Evolutionary conservation across 64 coral and sea anemone genomes (phyloP).

Genomic region (Astreopora myriophthalma): DNA sequence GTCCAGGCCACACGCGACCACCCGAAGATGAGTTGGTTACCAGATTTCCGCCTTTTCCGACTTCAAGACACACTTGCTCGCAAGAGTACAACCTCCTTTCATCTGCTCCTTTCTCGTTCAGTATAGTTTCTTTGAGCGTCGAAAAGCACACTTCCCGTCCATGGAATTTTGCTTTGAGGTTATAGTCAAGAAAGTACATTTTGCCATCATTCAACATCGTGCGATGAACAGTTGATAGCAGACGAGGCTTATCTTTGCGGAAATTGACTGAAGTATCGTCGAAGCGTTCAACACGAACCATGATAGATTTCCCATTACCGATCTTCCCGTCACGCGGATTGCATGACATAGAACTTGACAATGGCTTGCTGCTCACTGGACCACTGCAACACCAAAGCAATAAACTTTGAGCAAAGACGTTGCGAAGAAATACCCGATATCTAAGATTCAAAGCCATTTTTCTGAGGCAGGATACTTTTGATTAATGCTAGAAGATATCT

Average conservation of each 20-base stretch:
- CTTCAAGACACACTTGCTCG: slow-evolving; percentile 27
- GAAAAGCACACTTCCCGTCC: slow-evolving; percentile 52
- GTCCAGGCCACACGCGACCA: not conserved
- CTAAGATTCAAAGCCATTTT: not conserved
- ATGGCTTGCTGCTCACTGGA: not conserved
- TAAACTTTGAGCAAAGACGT: not conserved
- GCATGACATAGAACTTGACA: not conserved
- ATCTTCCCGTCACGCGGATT: slow-evolving; percentile 17
- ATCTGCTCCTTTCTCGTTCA: slow-evolving; percentile 18
- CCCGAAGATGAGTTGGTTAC: slow-evolving; percentile 44
- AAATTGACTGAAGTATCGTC: not conserved
- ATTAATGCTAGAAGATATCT: not conserved
- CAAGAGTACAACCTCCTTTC: slow-evolving; percentile 8
- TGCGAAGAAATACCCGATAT: not conserved
- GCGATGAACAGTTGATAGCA: not conserved
- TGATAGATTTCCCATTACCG: not conserved
- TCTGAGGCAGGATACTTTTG: not conserved
- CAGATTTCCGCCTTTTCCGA: not conserved
- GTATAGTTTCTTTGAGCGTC: slow-evolving; percentile 15
- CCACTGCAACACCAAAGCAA: not conserved
- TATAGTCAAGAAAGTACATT: not conserved
- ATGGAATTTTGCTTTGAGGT: slow-evolving; percentile 26
- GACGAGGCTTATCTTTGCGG: not conserved
- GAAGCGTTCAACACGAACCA: slow-evolving; percentile 5
- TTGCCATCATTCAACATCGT: slow-evolving; percentile 36